phyloP scores from a whole-genome alignment of 1,140 invertebrate species.

The Drosophila mojavensis region DNA sequence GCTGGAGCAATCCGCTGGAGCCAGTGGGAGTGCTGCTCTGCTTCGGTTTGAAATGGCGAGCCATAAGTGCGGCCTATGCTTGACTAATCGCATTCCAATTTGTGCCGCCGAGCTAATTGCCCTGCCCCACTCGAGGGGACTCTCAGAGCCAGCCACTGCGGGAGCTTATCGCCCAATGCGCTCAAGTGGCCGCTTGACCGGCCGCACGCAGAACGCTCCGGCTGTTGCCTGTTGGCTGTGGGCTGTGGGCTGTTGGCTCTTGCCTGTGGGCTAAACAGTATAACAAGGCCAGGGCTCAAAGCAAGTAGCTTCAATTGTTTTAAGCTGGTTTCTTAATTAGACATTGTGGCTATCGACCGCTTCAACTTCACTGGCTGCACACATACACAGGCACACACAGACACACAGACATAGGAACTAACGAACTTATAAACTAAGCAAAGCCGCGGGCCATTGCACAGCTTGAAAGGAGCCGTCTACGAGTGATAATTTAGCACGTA shows the following conservation, averaged over 20 bases:
- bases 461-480: slow-evolving; percentile 24
- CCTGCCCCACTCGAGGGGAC: not conserved
- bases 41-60: not conserved
- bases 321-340: slow-evolving; percentile 76
- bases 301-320: slow-evolving; percentile 77
- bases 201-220: slow-evolving; percentile 27
- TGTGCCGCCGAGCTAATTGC: slow-evolving; percentile 42
- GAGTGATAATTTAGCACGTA: slow-evolving; percentile 74
- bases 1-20: slow-evolving; percentile 3
- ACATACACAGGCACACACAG: not conserved
- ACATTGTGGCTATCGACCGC: slow-evolving; percentile 53
- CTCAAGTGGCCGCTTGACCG: slow-evolving; percentile 59
- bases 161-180: slow-evolving; percentile 65
- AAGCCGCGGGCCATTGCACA: slow-evolving; percentile 61
- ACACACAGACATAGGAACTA: slow-evolving; percentile 51
- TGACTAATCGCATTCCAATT: slow-evolving; percentile 48
- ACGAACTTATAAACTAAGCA: slow-evolving; percentile 76
- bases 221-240: slow-evolving; percentile 3
- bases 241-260: not conserved
- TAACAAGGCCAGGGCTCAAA: slow-evolving; percentile 31
- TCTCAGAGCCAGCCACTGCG: not conserved
- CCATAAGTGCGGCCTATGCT: slow-evolving; percentile 9
- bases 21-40: not conserved
- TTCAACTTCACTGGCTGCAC: slow-evolving; percentile 52
- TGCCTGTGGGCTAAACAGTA: too few species aligned